Evolutionary conservation across 2,113 vertebrate species (phyloP).

Genomic region (Amia ocellicauda): DNA sequence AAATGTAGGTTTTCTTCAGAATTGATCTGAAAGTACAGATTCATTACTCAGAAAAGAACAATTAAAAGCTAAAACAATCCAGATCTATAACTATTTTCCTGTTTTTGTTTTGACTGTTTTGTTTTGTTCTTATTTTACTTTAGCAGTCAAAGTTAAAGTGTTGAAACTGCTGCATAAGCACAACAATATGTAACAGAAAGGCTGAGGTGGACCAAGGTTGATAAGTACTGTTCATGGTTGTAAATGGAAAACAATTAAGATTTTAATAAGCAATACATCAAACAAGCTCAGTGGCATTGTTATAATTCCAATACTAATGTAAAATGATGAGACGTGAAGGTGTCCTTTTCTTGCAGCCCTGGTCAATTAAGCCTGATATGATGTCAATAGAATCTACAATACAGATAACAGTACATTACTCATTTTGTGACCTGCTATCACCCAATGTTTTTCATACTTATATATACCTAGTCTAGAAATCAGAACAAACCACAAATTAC

Average conservation of each 20-base stretch:
- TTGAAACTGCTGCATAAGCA: neutral
- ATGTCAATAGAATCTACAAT: too few species aligned
- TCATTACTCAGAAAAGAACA: conserved; percentile 4
- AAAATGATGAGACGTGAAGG: too few species aligned
- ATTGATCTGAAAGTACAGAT: neutral
- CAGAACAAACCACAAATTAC: too few species aligned
- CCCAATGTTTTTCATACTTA: too few species aligned
- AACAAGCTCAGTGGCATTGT: neutral
- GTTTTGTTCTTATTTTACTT: too few species aligned
- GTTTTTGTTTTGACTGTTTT: neutral
- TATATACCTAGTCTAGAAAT: too few species aligned
- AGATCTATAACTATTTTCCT: neutral
- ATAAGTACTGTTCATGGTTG: neutral
- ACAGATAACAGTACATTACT: too few species aligned
- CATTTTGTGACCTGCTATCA: too few species aligned
- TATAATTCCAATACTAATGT: too few species aligned
- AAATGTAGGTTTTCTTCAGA: neutral
- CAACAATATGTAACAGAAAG: neutral
- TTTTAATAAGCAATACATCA: neutral
- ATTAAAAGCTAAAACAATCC: neutral
- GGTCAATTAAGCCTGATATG: too few species aligned
- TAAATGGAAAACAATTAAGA: neutral
- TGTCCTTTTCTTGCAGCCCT: too few species aligned
- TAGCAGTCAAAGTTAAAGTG: too few species aligned
- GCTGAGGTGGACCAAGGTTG: neutral